phyloP scores from a whole-genome alignment of 2,113 vertebrate species.

The Gymnocephalus cernua region DNA sequence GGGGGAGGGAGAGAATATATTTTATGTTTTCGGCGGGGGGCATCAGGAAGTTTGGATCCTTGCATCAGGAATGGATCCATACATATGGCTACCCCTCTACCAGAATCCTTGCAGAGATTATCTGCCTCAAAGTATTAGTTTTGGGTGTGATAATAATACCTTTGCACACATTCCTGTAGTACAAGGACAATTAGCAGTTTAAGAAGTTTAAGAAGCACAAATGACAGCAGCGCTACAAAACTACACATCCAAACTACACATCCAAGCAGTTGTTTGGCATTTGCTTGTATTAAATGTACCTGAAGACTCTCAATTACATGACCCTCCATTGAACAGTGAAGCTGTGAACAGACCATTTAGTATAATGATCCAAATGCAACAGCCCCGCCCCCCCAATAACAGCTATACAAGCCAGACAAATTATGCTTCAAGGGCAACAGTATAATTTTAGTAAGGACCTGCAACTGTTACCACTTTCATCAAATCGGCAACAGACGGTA shows the following conservation, averaged over 20 bases:
- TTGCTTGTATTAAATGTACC: conserved; percentile 18
- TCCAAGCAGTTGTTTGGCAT: not conserved
- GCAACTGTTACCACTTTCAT: conserved; percentile 44
- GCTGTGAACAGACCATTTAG: conserved; percentile 47
- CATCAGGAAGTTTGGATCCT: conserved; percentile 18
- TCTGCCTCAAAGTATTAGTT: not conserved
- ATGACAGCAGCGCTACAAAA: not conserved
- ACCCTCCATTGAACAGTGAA: conserved; percentile 14
- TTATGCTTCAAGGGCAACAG: conserved; percentile 32
- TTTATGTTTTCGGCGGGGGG: not conserved
- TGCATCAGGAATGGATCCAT: not conserved
- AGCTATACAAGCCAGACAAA: conserved; percentile 39
- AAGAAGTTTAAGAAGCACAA: conserved; percentile 13
- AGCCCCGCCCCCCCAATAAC: not conserved
- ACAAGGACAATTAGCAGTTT: conserved; percentile 3
- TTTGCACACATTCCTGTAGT: conserved; percentile 2
- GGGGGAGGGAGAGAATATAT: conserved; percentile 16
- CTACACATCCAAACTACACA: not conserved
- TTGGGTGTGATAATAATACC: not conserved
- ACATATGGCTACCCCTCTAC: not conserved
- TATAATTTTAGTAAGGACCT: conserved; percentile 44
- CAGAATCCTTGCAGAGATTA: conserved; percentile 13
- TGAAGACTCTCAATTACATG: conserved; percentile 26
- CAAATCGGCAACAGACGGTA: conserved; percentile 13
- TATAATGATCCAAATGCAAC: conserved; percentile 33